Evolutionary conservation across 2,113 vertebrate species (phyloP), one percentile per base, ranked within the genome.

Genomic region (Saguinus midas): DNA sequence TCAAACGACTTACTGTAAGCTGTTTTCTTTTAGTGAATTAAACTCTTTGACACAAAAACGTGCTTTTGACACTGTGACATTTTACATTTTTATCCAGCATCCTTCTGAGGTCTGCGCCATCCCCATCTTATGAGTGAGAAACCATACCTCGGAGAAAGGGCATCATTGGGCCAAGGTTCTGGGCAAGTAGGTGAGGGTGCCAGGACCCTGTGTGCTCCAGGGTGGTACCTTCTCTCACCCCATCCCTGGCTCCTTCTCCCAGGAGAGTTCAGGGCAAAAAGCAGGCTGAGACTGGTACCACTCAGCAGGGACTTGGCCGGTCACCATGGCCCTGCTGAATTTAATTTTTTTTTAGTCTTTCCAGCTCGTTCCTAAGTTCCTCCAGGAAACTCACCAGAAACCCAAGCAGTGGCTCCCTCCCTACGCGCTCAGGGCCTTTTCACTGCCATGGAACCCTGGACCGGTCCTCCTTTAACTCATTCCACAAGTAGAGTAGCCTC

Each of bases 331-430:
- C 8, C 21, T 43, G 29, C 50, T 3, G 16, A 50, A 35, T 20
- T 17, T 12, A 73, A 95, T 87, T 93, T 66, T 32, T 14, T 16
- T 40, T 40, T 40, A 35, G 35, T 72, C 87, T 58, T 64, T 76
- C 72, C 87, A 73, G 79, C 5, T 95, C 85, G 58, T 76, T 16
- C 83, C 35, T 29, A 13, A 52, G 2, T 1, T 35, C 82, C 75
- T 40, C 35, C n/a, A 86, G 81, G 48, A 94, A 95, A 92, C 86
- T 90, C 78, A 13, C 78, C 80, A 73, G 96, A 94, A 78, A 85
- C 85, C 88, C 4, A 72, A 40, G 43, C 75, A 27, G 84, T 72
- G 43, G 70, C 48, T 90, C 75, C 0, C 3, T 91, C 94, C 27
- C 4, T 35, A 83, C 81, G 13, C 27, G 45, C 17, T 58, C 17